These are phyloP conservation scores for Drosophila conformis DNA, from an alignment of 2,888 invertebrate species.

Conservation along the genomic window DNA sequence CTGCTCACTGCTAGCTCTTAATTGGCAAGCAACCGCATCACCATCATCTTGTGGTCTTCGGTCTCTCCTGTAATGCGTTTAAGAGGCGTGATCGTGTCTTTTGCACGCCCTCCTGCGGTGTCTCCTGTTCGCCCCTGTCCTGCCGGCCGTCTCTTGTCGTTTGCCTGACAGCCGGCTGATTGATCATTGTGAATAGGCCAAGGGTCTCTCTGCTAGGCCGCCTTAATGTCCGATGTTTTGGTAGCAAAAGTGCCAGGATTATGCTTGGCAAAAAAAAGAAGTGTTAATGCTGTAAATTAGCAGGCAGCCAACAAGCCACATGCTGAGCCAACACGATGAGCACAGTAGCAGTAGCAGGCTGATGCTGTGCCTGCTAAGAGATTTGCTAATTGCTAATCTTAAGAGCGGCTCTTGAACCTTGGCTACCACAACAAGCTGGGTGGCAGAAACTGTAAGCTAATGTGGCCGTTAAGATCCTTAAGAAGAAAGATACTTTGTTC, in stretches of 20 bases:
- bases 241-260: slow-evolving; percentile 70
- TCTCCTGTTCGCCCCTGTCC: slow-evolving; percentile 10
- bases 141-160: slow-evolving; percentile 27
- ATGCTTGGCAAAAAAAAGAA: slow-evolving; percentile 45
- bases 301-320: slow-evolving; percentile 51
- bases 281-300: slow-evolving; percentile 64
- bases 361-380: slow-evolving; percentile 32
- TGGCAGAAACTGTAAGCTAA: neutral
- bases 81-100: slow-evolving; percentile 80
- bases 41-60: slow-evolving; percentile 37
- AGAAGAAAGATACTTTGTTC: neutral
- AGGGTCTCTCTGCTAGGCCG: slow-evolving; percentile 34
- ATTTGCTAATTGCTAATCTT: slow-evolving; percentile 67
- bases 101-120: slow-evolving; percentile 78
- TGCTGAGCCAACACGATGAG: slow-evolving; percentile 52
- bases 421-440: neutral
- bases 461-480: neutral
- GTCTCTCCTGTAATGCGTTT: slow-evolving; percentile 60
- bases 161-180: slow-evolving; percentile 63
- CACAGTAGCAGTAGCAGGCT: slow-evolving; percentile 32
- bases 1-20: slow-evolving; percentile 9
- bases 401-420: slow-evolving; percentile 4
- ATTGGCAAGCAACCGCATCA: slow-evolving; percentile 41
- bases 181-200: slow-evolving; percentile 69
- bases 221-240: slow-evolving; percentile 59